phyloP scores from a whole-genome alignment of 2,113 vertebrate genomes.

The Martes martes region DNA sequence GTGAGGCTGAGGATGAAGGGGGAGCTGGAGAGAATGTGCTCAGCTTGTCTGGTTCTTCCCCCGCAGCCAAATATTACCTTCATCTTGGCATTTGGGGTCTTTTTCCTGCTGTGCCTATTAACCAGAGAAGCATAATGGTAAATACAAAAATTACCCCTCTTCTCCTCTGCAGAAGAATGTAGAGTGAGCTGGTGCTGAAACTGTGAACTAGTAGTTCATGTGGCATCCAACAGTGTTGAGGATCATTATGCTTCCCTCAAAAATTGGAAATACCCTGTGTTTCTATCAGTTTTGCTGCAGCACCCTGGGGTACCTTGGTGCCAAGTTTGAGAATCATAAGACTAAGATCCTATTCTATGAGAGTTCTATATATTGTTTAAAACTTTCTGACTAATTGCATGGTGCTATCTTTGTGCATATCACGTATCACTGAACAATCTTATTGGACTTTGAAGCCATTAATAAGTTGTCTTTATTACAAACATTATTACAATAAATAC shows the following conservation, averaged over 20 bases:
- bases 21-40: not conserved
- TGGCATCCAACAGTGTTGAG: not conserved
- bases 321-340: not conserved
- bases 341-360: not conserved
- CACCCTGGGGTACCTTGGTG: not conserved
- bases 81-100: not conserved
- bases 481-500: not conserved
- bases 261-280: not conserved
- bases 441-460: not conserved
- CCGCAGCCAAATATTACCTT: not conserved
- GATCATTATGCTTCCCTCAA: not conserved
- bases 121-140: not conserved
- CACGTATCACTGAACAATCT: not conserved
- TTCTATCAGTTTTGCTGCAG: not conserved
- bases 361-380: not conserved
- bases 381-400: not conserved
- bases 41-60: not conserved
- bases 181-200: not conserved
- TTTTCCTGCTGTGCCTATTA: slow-evolving; percentile 1
- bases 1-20: not conserved
- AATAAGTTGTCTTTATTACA: not conserved
- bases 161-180: not conserved
- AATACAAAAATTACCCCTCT: not conserved
- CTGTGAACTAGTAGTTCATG: not conserved
- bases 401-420: not conserved